A percentile compares a stretch with the other conserved stretches of the same genome.
These are phyloP conservation scores for Theretra japonica DNA, from an alignment of 2,888 invertebrate genomes.

Conservation along the genomic window DNA sequence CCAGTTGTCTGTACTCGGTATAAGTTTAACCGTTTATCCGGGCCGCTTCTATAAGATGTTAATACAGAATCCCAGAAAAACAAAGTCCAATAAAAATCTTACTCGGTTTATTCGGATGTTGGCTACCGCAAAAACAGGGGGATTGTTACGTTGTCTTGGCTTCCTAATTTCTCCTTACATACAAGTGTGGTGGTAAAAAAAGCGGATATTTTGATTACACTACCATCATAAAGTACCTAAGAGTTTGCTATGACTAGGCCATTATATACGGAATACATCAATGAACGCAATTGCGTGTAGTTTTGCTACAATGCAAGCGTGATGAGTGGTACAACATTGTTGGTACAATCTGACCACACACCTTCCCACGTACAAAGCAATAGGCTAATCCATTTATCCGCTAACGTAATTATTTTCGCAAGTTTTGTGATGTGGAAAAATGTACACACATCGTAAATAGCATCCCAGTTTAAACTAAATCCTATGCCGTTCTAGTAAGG, in stretches of 20 bases:
- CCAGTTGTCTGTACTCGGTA: no score
- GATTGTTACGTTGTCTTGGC: no score
- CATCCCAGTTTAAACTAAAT: background rate
- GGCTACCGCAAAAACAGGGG: no score
- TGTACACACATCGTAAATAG: constrained; percentile 4
- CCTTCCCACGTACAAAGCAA: constrained; percentile 29
- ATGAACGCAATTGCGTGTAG: background rate
- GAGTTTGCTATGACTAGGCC: background rate
- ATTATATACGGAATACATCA: background rate
- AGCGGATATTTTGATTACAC: no score
- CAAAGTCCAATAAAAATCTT: no score
- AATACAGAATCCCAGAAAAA: background rate
- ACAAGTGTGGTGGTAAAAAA: no score
- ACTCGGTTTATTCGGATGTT: no score
- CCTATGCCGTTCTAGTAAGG: background rate
- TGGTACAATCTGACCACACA: constrained; percentile 19
- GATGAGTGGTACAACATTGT: background rate
- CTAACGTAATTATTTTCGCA: constrained; percentile 26
- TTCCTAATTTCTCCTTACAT: no score
- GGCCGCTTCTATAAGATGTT: no score
- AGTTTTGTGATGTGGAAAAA: constrained; percentile 19
- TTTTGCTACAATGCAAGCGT: background rate
- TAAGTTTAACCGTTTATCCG: no score
- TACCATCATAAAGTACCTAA: no score
- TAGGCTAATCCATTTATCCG: constrained; percentile 28